phyloP scores from a whole-genome alignment of 2,797 vertebrate genomes.

The Chrysocyon brachyurus region DNA sequence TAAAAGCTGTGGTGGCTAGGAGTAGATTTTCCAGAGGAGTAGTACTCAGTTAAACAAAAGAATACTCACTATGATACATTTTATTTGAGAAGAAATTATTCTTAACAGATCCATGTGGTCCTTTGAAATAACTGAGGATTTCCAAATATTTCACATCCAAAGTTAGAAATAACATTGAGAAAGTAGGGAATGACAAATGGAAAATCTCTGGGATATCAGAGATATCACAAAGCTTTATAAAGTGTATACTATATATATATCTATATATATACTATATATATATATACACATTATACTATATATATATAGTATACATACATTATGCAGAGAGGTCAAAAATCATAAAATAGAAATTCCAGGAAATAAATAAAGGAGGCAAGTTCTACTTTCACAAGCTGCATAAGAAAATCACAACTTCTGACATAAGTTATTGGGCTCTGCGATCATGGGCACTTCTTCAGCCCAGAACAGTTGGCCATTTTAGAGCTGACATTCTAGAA shows the following conservation, averaged over 20 bases:
- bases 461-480: no score
- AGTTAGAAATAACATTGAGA: neutral
- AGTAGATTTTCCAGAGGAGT: neutral
- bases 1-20: neutral
- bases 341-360: neutral
- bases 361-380: neutral
- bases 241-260: neutral
- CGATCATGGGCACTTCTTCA: neutral
- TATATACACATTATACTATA: no score
- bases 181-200: neutral
- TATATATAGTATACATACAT: neutral
- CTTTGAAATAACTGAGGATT: neutral
- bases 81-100: neutral
- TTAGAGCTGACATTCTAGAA: neutral
- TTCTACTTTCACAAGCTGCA: neutral
- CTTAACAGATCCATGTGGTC: neutral
- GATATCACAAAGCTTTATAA: neutral
- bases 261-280: no score
- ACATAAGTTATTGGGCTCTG: fast-evolving
- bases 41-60: neutral
- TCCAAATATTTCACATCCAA: neutral
- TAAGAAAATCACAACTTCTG: neutral
- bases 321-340: neutral
- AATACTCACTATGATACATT: neutral
- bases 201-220: neutral